A percentile compares a stretch with the other conserved stretches of the same genome.
Evolutionary conservation across 1,140 invertebrate species (phyloP).

Genomic region (Drepana arcuata): DNA sequence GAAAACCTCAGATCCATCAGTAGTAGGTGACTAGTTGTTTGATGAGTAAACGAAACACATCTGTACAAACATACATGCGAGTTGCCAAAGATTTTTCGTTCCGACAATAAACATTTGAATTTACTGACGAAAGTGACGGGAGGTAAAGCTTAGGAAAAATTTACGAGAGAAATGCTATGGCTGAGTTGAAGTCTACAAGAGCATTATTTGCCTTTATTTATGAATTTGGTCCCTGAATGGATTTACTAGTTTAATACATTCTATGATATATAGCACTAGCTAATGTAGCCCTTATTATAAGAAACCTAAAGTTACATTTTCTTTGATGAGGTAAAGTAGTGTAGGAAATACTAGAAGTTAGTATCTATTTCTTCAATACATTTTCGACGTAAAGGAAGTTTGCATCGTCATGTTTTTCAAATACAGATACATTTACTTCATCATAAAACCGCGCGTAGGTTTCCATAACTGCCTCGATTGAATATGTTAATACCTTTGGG

Average conservation of each 20-base stretch:
- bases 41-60: constrained; percentile 42
- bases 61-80: constrained; percentile 36
- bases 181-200: constrained; percentile 6
- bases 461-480: constrained; percentile 28
- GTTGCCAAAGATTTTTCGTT: constrained; percentile 24
- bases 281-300: too few species aligned
- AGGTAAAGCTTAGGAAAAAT: constrained; percentile 11
- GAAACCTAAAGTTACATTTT: neutral
- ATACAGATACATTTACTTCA: neutral
- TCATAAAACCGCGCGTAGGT: constrained; percentile 21
- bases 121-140: constrained; percentile 15
- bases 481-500: constrained; percentile 43
- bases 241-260: too few species aligned
- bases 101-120: constrained; percentile 14
- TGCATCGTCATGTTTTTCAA: neutral
- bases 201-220: too few species aligned
- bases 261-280: too few species aligned
- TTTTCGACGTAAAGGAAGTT: neutral
- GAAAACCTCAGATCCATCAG: constrained; percentile 29
- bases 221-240: too few species aligned
- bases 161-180: constrained; percentile 9
- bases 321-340: neutral
- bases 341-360: neutral
- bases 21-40: constrained; percentile 31
- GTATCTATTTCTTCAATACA: too few species aligned